A percentile compares a stretch with the other conserved stretches of the same genome.
These are phyloP conservation scores for Gasterosteus aculeatus DNA, from an alignment of 2,113 vertebrate species.

Conservation along the genomic window DNA sequence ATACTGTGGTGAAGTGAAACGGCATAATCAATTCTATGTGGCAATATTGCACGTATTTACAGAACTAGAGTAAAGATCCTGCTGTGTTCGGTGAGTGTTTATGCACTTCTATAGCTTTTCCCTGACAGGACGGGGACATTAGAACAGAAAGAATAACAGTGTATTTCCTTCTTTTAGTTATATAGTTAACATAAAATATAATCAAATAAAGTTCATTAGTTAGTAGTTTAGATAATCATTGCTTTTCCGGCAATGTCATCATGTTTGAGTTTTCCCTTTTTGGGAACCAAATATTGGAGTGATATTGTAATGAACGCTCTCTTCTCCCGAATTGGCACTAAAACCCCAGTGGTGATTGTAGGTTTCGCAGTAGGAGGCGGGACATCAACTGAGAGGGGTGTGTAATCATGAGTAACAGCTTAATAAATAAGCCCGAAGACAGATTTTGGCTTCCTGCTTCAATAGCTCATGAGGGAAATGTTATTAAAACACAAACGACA, in stretches of 20 bases:
- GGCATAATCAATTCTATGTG: not conserved
- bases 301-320: too few species aligned
- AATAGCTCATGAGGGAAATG: too few species aligned
- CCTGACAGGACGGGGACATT: not conserved
- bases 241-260: not conserved
- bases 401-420: too few species aligned
- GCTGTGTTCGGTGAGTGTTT: not conserved
- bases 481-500: too few species aligned
- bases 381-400: too few species aligned
- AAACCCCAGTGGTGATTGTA: too few species aligned
- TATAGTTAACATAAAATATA: not conserved
- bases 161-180: not conserved
- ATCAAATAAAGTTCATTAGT: not conserved
- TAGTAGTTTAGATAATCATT: not conserved
- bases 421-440: too few species aligned
- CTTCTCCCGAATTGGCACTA: too few species aligned
- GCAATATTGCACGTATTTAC: not conserved
- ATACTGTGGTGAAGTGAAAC: not conserved
- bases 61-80: not conserved
- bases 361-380: too few species aligned
- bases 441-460: too few species aligned
- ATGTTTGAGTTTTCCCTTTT: not conserved
- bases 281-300: not conserved
- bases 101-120: not conserved
- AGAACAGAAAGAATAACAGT: not conserved